phyloP scores from a whole-genome alignment of 2,888 invertebrate species.

The Leucophora obtusa region DNA sequence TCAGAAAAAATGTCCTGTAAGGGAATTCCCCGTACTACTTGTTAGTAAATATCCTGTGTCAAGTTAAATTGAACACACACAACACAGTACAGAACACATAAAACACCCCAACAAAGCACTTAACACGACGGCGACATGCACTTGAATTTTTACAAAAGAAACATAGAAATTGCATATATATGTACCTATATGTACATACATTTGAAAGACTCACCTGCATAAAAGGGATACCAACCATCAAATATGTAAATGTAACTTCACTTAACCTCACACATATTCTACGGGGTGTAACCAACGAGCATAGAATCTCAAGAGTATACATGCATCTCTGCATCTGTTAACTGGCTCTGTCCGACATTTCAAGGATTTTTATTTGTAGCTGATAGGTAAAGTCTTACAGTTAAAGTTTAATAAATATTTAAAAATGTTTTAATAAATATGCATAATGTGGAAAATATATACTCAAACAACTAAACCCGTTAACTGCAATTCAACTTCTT shows the following conservation, averaged over 20 bases:
- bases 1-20: constrained; percentile 56
- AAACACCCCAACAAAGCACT: constrained; percentile 70
- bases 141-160: constrained; percentile 74
- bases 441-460: no score
- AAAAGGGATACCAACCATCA: constrained; percentile 3
- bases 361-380: no score
- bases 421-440: no score
- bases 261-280: constrained; percentile 22
- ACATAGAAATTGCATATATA: background rate
- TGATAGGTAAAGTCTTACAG: no score
- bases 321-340: no score
- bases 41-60: constrained; percentile 64
- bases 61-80: constrained; percentile 64
- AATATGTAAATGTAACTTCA: background rate
- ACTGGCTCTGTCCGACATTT: no score
- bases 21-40: constrained; percentile 61
- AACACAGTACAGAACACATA: constrained; percentile 33
- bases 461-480: no score
- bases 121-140: constrained; percentile 78
- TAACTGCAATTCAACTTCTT: no score
- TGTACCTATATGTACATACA: no score
- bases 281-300: background rate
- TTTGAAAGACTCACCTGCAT: constrained; percentile 49
- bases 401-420: no score
- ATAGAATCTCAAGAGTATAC: no score